Conservation (phyloP, 2,113 vertebrate genomes). For the Menura novaehollandiae region DNA sequence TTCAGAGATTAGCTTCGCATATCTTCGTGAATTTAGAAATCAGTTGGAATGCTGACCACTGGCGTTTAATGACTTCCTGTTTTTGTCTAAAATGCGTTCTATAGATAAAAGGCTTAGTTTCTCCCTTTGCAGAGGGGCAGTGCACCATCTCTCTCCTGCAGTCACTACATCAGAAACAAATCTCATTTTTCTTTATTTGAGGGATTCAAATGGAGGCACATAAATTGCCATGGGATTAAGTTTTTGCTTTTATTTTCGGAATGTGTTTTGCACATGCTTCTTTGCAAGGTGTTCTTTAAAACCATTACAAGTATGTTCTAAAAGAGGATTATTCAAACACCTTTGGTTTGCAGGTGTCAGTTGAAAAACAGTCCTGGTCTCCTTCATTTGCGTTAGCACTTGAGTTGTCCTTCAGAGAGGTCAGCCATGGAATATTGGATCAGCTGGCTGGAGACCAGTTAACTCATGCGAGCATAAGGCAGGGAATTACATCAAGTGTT, state of each 20-base stretch:
- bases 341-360: background rate
- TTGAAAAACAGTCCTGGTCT: background rate
- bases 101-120: background rate
- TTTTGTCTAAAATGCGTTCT: constrained; percentile 21
- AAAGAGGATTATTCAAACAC: background rate
- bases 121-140: background rate
- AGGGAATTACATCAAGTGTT: background rate
- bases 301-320: background rate
- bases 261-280: rapidly evolving
- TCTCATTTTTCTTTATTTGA: background rate
- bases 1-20: constrained; percentile 50
- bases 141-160: background rate
- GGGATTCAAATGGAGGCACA: background rate
- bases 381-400: background rate
- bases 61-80: constrained; percentile 47
- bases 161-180: background rate
- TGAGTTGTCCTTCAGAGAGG: background rate
- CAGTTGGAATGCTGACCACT: constrained; percentile 21
- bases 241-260: background rate
- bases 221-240: background rate
- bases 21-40: constrained; percentile 53
- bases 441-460: background rate
- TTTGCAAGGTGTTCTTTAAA: background rate
- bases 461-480: background rate
- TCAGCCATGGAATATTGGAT: background rate